phyloP scores from a whole-genome alignment of 2,888 invertebrate genomes.

The Nebria salina region DNA sequence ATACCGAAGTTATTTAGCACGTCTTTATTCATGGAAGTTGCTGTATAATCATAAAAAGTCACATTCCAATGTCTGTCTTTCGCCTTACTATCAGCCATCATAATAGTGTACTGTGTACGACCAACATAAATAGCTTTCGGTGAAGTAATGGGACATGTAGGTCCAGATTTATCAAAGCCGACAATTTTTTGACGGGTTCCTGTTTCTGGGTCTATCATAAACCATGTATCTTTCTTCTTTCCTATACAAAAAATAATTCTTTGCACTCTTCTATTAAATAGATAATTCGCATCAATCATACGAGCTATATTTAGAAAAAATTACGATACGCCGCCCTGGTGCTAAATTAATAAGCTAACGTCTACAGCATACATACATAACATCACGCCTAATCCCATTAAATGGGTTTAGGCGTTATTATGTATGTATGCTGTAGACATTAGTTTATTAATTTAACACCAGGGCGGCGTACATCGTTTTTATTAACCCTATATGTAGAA shows the following conservation, averaged over 20 bases:
- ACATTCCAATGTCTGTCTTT: constrained; percentile 91
- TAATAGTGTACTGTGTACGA: constrained; percentile 90
- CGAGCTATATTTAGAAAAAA: not conserved
- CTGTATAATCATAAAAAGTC: constrained; percentile 95
- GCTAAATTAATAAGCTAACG: not conserved
- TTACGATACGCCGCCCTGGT: no score
- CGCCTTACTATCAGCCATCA: constrained; percentile 89
- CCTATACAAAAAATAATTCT: constrained; percentile 51
- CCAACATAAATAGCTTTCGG: constrained; percentile 81
- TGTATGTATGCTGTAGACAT: no score
- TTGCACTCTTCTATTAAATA: not conserved
- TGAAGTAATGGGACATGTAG: constrained; percentile 76
- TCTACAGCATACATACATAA: not conserved
- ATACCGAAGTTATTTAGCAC: constrained; percentile 83
- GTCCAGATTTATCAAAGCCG: constrained; percentile 66
- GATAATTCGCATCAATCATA: not conserved
- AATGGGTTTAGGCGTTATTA: no score
- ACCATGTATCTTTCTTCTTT: constrained; percentile 91
- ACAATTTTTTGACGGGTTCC: constrained; percentile 72
- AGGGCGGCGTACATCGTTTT: no score
- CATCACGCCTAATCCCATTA: not conserved
- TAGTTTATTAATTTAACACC: no score
- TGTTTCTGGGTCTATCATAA: constrained; percentile 82
- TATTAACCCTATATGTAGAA: no score
- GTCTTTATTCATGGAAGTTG: constrained; percentile 81